These are phyloP conservation scores for Sylvilagus bachmani DNA, from an alignment of 2,113 vertebrate species.

Conservation along the genomic window DNA sequence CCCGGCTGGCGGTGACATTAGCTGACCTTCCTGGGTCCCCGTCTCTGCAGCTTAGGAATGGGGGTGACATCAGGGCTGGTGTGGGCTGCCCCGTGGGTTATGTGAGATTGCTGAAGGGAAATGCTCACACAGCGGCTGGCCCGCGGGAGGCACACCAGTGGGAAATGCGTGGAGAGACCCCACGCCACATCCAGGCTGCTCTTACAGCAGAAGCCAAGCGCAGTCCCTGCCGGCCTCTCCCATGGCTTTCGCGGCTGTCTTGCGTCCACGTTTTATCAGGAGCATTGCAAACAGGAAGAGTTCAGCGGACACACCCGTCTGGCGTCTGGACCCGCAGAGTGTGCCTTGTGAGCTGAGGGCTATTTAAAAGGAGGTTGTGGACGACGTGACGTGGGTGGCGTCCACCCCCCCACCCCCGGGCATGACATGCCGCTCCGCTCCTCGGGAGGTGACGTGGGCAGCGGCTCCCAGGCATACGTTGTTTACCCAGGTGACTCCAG, in stretches of 20 bases:
- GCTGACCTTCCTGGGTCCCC: not conserved
- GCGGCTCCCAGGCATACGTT: not conserved
- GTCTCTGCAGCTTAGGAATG: not conserved
- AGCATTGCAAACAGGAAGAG: not conserved
- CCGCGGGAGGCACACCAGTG: not conserved
- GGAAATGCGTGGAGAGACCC: not conserved
- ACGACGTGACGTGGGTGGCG: not conserved
- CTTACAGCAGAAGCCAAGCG: not conserved
- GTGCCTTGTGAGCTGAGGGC: not conserved
- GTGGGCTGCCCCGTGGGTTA: not conserved
- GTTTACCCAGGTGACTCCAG: not conserved
- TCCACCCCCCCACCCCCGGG: too few species aligned
- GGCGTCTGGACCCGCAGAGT: accelerated
- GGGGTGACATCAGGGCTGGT: not conserved
- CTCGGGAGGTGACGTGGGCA: not conserved
- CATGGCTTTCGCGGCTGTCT: not conserved
- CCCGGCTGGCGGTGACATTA: not conserved
- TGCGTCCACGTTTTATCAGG: not conserved
- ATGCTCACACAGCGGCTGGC: accelerated
- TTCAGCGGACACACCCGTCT: too few species aligned
- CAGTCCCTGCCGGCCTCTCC: not conserved
- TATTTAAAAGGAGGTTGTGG: not conserved
- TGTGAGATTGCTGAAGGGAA: not conserved
- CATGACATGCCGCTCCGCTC: not conserved
- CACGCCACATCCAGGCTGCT: too few species aligned